Percentiles rank a stretch among this genome's conserved stretches.
Evolutionary conservation across 2,888 invertebrate genomes (phyloP).

Genomic region (Microplitis manilae): DNA sequence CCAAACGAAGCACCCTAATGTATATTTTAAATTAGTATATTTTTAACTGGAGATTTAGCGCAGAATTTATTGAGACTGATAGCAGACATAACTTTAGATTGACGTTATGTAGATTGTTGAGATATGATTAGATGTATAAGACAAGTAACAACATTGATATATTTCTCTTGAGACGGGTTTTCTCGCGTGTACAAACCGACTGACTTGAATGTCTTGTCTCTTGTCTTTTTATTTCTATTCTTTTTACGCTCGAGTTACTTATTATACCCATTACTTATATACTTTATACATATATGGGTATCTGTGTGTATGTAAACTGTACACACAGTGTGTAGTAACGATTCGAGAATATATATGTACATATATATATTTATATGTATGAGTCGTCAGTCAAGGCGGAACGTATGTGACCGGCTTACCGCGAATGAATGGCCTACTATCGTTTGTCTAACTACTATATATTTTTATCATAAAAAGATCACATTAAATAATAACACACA

Average conservation of each 20-base stretch:
- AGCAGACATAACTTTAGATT: not conserved
- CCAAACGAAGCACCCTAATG: too few relatives aligned
- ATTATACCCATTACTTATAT: not conserved
- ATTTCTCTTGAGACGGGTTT: slow-evolving; percentile 1
- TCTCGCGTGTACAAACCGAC: slow-evolving; percentile 12
- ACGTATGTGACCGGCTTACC: slow-evolving; percentile 33
- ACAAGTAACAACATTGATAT: slow-evolving; percentile 22
- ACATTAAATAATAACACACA: not conserved
- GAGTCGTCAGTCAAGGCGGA: slow-evolving; percentile 18
- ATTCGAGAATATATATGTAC: not conserved
- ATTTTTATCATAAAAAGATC: slow-evolving; percentile 23
- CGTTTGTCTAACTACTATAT: slow-evolving; percentile 30
- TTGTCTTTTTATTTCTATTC: slow-evolving; percentile 1
- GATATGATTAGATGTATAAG: not conserved
- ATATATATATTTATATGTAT: not conserved
- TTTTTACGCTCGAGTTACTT: slow-evolving; percentile 23
- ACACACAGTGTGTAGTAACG: not conserved
- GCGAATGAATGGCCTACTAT: slow-evolving; percentile 41
- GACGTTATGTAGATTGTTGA: not conserved
- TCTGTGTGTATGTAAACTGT: not conserved
- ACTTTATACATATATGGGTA: not conserved
- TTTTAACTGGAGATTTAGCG: too few relatives aligned
- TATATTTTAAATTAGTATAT: too few relatives aligned
- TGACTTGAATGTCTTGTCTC: slow-evolving; percentile 6
- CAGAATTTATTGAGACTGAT: not conserved